Conservation (phyloP, 2,113 vertebrate genomes). For the Oryzias javanicus region DNA sequence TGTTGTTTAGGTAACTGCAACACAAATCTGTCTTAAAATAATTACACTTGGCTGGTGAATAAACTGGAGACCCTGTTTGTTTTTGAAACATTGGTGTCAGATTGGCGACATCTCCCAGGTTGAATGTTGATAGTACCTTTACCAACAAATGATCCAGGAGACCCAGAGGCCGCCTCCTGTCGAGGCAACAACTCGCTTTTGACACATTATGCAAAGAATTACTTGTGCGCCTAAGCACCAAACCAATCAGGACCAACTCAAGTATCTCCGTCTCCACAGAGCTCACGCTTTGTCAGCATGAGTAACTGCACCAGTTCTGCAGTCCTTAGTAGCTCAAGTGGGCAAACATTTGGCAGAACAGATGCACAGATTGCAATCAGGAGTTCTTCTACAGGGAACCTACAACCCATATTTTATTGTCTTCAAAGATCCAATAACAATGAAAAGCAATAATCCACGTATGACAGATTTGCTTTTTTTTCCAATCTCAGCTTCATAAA, state of each 20-base stretch:
- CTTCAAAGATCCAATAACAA: conserved; percentile 6
- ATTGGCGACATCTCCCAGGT: conserved; percentile 23
- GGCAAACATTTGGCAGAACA: no score
- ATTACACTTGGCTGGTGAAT: conserved; percentile 45
- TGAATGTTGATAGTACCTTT: conserved; percentile 19
- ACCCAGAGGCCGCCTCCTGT: conserved; percentile 1
- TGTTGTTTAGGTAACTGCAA: conserved; percentile 39
- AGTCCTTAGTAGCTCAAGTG: no score
- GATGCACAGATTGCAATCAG: not conserved
- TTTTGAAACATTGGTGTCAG: conserved; percentile 6
- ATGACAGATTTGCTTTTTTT: conserved; percentile 4
- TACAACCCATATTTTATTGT: not conserved
- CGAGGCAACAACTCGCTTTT: no score
- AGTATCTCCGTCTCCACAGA: no score
- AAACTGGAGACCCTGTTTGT: conserved; percentile 40
- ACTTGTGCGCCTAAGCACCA: no score
- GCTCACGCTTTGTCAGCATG: no score
- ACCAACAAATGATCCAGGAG: conserved; percentile 9
- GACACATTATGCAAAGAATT: no score
- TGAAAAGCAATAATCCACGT: conserved; percentile 9
- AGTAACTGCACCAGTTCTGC: no score
- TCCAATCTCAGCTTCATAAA: conserved; percentile 5
- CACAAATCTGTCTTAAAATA: conserved; percentile 35
- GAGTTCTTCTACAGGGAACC: not conserved
- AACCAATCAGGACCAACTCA: no score